Evolutionary conservation across 1,140 invertebrate species (phyloP), one percentile per base, ranked within the genome.

Genomic region (Drosophila grimshawi): DNA sequence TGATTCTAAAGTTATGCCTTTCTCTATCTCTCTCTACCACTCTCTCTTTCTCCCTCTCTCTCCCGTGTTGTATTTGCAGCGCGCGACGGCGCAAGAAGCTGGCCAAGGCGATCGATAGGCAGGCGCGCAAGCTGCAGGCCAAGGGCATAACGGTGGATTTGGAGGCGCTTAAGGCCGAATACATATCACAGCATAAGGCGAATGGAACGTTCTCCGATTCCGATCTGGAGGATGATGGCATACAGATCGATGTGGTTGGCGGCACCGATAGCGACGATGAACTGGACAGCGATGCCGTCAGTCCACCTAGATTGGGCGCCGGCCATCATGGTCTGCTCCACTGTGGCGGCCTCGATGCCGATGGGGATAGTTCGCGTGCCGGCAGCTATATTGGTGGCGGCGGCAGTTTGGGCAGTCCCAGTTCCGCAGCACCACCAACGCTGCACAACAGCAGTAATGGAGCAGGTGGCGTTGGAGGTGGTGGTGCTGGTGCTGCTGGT

Each of bases 41-140:
- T 7, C 39, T 19, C 19, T 19, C 19, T 19, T 19, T 19, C 19
- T 19, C 39, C 10, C 8, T 3, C 37, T 39, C 37, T 3, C 37
- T 39, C 3, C 7, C 3, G 0, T 39, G 37, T 7, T 8, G 3
- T 52, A 3, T 41, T 65, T 66, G 4, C 93, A 95, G 96, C 70
- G 97, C 98, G 77, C 95, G 97, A 90, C 94, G 96, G 92, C 96
- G 97, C 93, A 97, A 97, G 94, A 97, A 99, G 93, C 94, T 98
- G 83, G 94, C 97, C 86, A 99, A 99, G 93, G 97, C 98, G 76
- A 94, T 98, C 73, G 97, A 98, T 92, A 94, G 97, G 60, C 97
- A 98, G 93, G 97, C 97, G 77, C 94, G 97, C 78, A 98, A 98
- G 92, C 94, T 98, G 70, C 95, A 97, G 32, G 96, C 96, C 35